Evolutionary conservation across 2,888 invertebrate genomes (phyloP), one percentile per base, ranked within the genome.

Genomic region (Rhagonycha lutea): DNA sequence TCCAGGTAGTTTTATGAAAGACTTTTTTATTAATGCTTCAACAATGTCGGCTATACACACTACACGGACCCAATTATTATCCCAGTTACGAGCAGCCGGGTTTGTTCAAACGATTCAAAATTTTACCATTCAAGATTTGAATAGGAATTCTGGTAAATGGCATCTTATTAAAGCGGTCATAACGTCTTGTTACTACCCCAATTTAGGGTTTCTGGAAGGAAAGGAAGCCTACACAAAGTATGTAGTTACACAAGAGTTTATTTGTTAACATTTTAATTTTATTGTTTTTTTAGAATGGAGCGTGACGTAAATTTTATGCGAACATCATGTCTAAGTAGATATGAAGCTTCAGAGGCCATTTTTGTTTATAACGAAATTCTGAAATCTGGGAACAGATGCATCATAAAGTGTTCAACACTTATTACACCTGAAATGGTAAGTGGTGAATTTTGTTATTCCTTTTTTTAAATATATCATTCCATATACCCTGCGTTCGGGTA

Each of bases 31-130:
- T 72, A 94, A 94, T 61, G 90, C 93, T 0, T 92, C 95, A 0
- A 93, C 95, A 0, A 96, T 99, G 96, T 96, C 97, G 84, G 94
- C 96, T 92, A 94, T 98, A 28, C 92, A 94, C 11, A 95, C 95
- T 0, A 95, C 96, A 84, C 91, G 98, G 24, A 90, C 93, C 0
- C 96, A 97, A 83, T 89, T 98, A 28, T 88, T 97, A 29, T 95
- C 95, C 0, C 95, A 97, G 83, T 88, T 98, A 4, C 88, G 94
- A 69, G 93, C 92, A 0, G 89, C 94, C 0, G 93, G 94, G 4
- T 93, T 96, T 82, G 93, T 96, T 0, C 90, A 91, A 87, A 78
- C 91, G 0, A 86, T 91, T 70, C 91, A 91, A 2, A 88, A 91
- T 0, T 90, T 90, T 4, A 94, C 94, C 83, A 93, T 96, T 77